A percentile compares a stretch with the other conserved stretches of the same genome.
phyloP scores from a whole-genome alignment of 1,140 invertebrate species.

The Plectrocnemia conspersa region DNA sequence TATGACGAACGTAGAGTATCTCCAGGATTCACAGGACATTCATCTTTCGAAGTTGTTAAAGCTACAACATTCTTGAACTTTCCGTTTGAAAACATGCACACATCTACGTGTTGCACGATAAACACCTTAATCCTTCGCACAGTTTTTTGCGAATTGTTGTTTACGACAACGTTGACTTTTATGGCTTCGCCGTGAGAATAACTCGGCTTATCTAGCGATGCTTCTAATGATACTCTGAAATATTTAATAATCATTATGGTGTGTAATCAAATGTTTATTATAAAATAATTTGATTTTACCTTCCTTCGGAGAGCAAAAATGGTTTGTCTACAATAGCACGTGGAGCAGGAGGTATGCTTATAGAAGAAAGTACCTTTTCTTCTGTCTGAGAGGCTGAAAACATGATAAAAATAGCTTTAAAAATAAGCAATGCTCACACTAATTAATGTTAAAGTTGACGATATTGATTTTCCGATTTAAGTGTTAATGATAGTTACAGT shows the following conservation, averaged over 20 bases:
- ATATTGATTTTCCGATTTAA: no score
- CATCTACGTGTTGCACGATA: slow-evolving; percentile 94
- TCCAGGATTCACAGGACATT: slow-evolving; percentile 62
- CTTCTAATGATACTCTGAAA: slow-evolving; percentile 70
- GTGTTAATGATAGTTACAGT: no score
- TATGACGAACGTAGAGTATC: slow-evolving; percentile 59
- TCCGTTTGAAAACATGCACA: slow-evolving; percentile 98
- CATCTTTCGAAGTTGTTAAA: slow-evolving; percentile 67
- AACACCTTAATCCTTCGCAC: slow-evolving; percentile 86
- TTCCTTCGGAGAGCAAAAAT: slow-evolving; percentile 62
- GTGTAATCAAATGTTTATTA: background rate
- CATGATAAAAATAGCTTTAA: no score
- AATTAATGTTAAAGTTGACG: no score
- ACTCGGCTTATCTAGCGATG: slow-evolving; percentile 87
- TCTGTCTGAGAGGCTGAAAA: background rate
- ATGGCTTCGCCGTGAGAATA: slow-evolving; percentile 92
- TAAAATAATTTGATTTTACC: slow-evolving; percentile 36
- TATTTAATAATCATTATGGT: background rate
- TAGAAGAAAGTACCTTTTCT: slow-evolving; percentile 15
- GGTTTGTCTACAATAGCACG: slow-evolving; percentile 56
- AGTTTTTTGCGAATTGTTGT: slow-evolving; percentile 93
- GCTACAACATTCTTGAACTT: slow-evolving; percentile 99
- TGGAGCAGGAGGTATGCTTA: slow-evolving; percentile 37
- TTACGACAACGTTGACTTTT: slow-evolving; percentile 78
- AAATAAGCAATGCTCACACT: no score